Conservation (phyloP, 2,888 invertebrate species). For the Hirtodrosophila cameraria region DNA sequence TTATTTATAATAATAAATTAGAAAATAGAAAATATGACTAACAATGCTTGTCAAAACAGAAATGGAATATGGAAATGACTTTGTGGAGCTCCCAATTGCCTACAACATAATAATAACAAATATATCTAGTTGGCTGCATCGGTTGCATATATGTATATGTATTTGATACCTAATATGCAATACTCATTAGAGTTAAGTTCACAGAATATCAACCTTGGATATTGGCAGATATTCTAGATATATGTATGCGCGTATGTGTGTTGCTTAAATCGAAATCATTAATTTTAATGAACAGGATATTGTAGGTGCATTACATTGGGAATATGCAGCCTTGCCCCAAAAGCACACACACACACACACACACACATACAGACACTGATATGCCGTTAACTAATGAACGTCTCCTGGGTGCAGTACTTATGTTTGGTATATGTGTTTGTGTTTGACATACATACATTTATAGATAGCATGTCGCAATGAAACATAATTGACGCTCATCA, state of each 20-base stretch:
- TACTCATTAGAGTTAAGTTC: constrained; percentile 52
- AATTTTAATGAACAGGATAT: constrained; percentile 75
- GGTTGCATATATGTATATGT: constrained; percentile 41
- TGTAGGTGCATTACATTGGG: constrained; percentile 54
- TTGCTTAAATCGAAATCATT: constrained; percentile 61
- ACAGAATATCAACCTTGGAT: constrained; percentile 45
- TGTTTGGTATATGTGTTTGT: not conserved
- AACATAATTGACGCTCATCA: constrained; percentile 62
- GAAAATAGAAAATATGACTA: too few relatives aligned
- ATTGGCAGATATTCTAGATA: constrained; percentile 1
- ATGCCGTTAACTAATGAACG: constrained; percentile 63
- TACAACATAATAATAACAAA: constrained; percentile 19
- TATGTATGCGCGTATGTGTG: constrained; percentile 5
- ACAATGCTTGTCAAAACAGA: too few relatives aligned
- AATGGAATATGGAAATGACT: constrained; percentile 14
- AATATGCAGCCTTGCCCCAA: constrained; percentile 22
- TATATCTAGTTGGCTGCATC: constrained; percentile 23
- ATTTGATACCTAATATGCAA: constrained; percentile 55
- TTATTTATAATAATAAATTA: too few relatives aligned
- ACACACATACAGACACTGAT: constrained; percentile 18
- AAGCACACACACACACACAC: constrained; percentile 11
- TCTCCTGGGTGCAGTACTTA: constrained; percentile 54
- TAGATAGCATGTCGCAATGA: constrained; percentile 44
- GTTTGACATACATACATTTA: constrained; percentile 35
- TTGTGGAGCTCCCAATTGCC: constrained; percentile 20